Conservation (phyloP, 2,888 invertebrate species). For the Embidobia sp. region DNA sequence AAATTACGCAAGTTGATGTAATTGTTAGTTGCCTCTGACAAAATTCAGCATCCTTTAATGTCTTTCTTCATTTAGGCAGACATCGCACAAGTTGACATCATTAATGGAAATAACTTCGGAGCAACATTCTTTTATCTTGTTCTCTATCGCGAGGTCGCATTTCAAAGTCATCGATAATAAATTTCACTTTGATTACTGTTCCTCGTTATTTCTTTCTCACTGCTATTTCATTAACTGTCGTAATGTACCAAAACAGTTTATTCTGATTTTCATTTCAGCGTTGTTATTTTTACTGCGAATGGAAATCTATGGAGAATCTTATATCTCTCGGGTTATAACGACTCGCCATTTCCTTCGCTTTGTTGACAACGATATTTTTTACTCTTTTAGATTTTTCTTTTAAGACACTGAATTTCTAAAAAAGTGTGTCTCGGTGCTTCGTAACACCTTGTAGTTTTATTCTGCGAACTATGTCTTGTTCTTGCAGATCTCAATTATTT, state of each 20-base stretch:
- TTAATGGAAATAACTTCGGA: slow-evolving; percentile 52
- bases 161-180: slow-evolving; percentile 47
- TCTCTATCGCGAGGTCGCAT: slow-evolving; percentile 30
- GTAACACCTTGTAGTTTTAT: too few relatives aligned
- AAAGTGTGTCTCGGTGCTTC: too few relatives aligned
- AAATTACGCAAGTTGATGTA: slow-evolving; percentile 52
- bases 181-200: slow-evolving; percentile 39
- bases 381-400: too few relatives aligned
- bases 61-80: slow-evolving; percentile 25
- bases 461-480: too few relatives aligned
- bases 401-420: too few relatives aligned
- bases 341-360: too few relatives aligned
- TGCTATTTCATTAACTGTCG: slow-evolving; percentile 15
- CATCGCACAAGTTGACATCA: slow-evolving; percentile 40
- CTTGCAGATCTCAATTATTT: too few relatives aligned
- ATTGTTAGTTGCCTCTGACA: slow-evolving; percentile 42
- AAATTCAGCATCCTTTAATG: slow-evolving; percentile 36
- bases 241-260: slow-evolving; percentile 8
- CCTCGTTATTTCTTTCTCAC: slow-evolving; percentile 14
- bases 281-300: neutral
- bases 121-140: slow-evolving; percentile 45
- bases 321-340: too few relatives aligned
- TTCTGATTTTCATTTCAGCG: neutral
- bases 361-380: too few relatives aligned
- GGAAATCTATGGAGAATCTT: neutral